These are phyloP conservation scores for Hydrolagus affinis DNA, from an alignment of 2,113 vertebrate genomes.

Conservation along the genomic window DNA sequence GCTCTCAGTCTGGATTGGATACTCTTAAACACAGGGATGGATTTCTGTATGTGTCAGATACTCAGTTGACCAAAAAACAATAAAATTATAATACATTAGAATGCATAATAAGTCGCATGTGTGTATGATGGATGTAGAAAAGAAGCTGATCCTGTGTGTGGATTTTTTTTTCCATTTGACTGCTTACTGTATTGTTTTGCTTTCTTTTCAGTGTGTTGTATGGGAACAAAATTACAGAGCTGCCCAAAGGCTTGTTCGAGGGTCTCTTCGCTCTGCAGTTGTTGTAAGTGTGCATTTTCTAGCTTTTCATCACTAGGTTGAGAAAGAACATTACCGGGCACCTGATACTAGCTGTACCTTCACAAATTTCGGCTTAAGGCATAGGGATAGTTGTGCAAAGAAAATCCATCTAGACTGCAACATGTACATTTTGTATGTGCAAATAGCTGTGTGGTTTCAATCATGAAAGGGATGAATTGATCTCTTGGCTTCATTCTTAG, in stretches of 20 bases:
- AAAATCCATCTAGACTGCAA: background rate
- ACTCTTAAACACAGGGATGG: background rate
- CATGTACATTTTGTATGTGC: background rate
- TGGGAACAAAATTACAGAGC: constrained; percentile 97
- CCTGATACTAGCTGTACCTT: background rate
- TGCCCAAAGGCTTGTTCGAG: constrained; percentile 89
- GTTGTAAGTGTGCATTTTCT: constrained; percentile 70
- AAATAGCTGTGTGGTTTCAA: background rate
- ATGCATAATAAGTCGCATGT: background rate
- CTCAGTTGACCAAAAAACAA: background rate
- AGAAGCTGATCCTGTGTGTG: background rate
- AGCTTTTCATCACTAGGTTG: background rate
- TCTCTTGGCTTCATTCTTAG: background rate
- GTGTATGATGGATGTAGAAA: background rate
- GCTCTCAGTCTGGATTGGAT: too few species aligned
- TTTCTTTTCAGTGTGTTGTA: constrained; percentile 74
- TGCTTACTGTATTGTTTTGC: constrained; percentile 30
- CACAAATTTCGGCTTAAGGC: background rate
- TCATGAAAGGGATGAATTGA: background rate
- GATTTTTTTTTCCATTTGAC: background rate
- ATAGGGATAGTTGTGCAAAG: background rate
- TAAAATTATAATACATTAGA: background rate
- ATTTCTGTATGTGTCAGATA: background rate
- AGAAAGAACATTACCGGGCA: background rate
- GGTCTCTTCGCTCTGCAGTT: constrained; percentile 91